Conservation (phyloP, 2,113 vertebrate genomes). For the Indri indri region DNA sequence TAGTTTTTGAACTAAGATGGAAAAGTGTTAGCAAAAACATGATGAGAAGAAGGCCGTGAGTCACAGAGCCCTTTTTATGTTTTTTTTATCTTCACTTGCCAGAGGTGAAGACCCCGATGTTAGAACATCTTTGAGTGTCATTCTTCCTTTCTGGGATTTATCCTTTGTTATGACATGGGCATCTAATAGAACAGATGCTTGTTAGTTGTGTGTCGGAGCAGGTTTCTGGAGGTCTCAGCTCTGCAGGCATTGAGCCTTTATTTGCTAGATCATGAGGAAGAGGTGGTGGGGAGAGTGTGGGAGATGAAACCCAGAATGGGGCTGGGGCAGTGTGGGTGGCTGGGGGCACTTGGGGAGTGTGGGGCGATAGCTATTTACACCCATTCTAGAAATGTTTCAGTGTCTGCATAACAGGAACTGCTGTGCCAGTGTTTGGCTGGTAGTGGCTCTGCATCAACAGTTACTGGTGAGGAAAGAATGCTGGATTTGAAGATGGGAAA, state of each 20-base stretch:
- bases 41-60: background rate
- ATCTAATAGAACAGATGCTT: background rate
- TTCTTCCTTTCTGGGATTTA: background rate
- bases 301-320: background rate
- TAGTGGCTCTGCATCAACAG: background rate
- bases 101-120: background rate
- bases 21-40: background rate
- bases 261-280: background rate
- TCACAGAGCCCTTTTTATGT: background rate
- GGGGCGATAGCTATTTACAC: background rate
- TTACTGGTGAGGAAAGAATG: background rate
- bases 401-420: background rate
- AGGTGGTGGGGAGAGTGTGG: no score
- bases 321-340: accelerated
- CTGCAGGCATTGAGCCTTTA: background rate
- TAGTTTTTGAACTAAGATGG: background rate
- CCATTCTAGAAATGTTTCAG: background rate
- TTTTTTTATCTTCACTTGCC: background rate
- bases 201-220: background rate
- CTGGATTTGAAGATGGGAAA: background rate
- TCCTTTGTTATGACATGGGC: background rate
- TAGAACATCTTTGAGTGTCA: background rate
- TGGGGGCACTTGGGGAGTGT: no score
- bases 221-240: background rate
- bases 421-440: no score